These are phyloP conservation scores for Pristionchus exspectatus DNA, from an alignment of 2,888 invertebrate species.

Conservation along the genomic window DNA sequence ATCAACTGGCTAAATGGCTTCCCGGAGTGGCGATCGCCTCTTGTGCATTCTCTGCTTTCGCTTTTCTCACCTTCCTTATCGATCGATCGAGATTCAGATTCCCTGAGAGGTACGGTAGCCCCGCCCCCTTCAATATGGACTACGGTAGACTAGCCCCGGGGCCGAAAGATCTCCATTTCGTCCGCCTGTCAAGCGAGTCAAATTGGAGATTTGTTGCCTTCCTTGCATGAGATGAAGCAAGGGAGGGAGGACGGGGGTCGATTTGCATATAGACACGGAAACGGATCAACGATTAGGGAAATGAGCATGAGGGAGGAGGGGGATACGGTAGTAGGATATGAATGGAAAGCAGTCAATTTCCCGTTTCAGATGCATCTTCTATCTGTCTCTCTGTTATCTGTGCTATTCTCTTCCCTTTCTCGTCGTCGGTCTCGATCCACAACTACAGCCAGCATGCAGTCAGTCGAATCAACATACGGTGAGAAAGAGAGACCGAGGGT, in stretches of 20 bases:
- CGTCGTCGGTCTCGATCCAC: constrained; percentile 8
- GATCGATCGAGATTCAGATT: constrained; percentile 96
- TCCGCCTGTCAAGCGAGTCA: background rate
- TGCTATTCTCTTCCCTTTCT: constrained; percentile 93
- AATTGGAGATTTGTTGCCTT: constrained; percentile 45
- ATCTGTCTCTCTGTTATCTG: constrained; percentile 94
- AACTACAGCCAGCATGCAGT: constrained; percentile 44
- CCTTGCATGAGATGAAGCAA: background rate
- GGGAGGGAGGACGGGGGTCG: background rate
- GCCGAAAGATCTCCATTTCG: background rate
- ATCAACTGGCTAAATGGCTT: background rate
- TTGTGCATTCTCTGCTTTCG: constrained; percentile 91
- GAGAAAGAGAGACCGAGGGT: background rate
- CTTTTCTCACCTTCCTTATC: constrained; percentile 89
- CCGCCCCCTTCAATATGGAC: background rate
- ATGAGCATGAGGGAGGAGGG: background rate
- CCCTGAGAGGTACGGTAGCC: constrained; percentile 87
- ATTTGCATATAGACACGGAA: constrained; percentile 47
- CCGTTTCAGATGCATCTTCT: constrained; percentile 88
- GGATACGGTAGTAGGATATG: background rate
- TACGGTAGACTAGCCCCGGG: background rate
- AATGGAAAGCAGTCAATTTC: background rate
- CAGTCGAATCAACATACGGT: background rate
- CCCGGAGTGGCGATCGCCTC: constrained; percentile 89
- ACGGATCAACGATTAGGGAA: constrained; percentile 37